Percentiles rank a stretch among this genome's conserved stretches.
These are phyloP conservation scores for Aelia acuminata DNA, from an alignment of 2,888 invertebrate genomes.

Conservation along the genomic window DNA sequence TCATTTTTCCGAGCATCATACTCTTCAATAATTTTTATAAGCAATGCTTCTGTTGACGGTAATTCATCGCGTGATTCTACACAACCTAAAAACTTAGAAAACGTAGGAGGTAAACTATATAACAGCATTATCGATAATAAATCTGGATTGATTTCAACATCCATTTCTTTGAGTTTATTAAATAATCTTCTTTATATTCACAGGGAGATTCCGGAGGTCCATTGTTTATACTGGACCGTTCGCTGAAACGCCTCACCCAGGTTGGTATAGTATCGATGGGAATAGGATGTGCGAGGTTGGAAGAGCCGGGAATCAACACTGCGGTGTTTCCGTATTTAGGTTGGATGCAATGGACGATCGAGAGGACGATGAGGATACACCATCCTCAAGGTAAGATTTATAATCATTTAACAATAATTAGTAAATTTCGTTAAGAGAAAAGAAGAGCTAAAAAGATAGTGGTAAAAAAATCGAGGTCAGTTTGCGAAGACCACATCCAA, in stretches of 20 bases:
- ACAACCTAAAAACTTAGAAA: too few relatives aligned
- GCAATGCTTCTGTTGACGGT: too few relatives aligned
- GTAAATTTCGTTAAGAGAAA: not conserved
- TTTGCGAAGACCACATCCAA: too few relatives aligned
- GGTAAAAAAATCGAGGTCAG: too few relatives aligned
- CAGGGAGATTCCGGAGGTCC: constrained; percentile 2
- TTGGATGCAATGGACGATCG: not conserved
- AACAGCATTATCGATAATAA: too few relatives aligned
- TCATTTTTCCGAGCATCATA: too few relatives aligned
- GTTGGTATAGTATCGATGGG: not conserved
- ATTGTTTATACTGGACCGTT: not conserved
- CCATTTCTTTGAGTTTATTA: too few relatives aligned
- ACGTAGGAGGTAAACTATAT: not conserved
- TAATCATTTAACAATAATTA: not conserved
- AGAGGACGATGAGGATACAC: not conserved
- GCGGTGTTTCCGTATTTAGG: not conserved
- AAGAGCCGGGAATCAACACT: not conserved
- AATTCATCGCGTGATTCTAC: too few relatives aligned
- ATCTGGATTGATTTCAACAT: too few relatives aligned
- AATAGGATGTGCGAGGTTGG: not conserved
- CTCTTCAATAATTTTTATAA: too few relatives aligned
- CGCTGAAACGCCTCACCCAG: not conserved
- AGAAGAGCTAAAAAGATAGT: too few relatives aligned
- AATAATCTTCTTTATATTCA: not conserved
- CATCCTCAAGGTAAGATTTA: not conserved